Evolutionary conservation across 1,140 invertebrate genomes (phyloP), one percentile per base, ranked within the genome.

Genomic region (Bradynema listronoti): DNA sequence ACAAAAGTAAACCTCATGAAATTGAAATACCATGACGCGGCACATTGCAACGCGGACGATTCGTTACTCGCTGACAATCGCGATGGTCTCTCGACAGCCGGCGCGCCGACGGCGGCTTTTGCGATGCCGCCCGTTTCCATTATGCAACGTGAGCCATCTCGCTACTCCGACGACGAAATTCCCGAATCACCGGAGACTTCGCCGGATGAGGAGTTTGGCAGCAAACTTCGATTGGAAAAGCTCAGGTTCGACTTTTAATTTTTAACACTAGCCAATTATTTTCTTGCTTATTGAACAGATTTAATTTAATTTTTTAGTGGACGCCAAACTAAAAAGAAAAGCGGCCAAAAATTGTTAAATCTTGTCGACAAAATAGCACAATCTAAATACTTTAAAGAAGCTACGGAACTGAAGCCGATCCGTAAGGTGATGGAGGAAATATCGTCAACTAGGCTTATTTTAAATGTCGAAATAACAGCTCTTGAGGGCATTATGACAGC

Each of bases 1-100:
- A 96, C 92, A 0, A 91, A 93, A 78, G 80, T 96, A 27, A 95
- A 97, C 81, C 81, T 97, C 34, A 85, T 95, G 84, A 91, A 90
- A 75, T 81, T 95, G 6, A 76, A 78, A 49, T 52, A 60, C 32
- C 42, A 41, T 29, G 51, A 56, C 61, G 55, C 72, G 27, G 63
- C 56, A 11, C 9, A 33, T 39, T 0, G 25, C 7, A 52, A 7
- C 0, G 24, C 24, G 50, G 22, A n/a, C 4, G 5, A 34, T 43
- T 19, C 32, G 29, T 39, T 24, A 52, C 25, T 36, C 34, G 6
- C 49, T 16, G 45, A 47, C 33, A 65, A 56, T 16, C 29, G n/a
- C 39, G 41, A 41, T 5, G 43, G 43, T 33, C n/a, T 47, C n/a
- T 22, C 7, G 34, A 57, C n/a, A n/a, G n/a, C n/a, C n/a, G n/a